Base-by-base conservation (phyloP, 2,888 invertebrate genomes). In the Nebria salina region DNA sequence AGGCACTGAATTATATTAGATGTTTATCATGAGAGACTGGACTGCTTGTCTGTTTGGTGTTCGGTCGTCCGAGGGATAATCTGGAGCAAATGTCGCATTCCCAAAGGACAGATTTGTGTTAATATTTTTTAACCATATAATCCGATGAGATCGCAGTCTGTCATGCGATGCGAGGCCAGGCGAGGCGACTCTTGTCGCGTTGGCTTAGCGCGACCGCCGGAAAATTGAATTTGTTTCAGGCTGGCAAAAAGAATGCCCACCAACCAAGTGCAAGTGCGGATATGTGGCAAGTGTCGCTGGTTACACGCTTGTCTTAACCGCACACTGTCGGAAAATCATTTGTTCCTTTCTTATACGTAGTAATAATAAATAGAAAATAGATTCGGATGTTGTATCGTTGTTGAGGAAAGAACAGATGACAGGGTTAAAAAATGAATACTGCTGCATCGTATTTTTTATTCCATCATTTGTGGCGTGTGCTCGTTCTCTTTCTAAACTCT, bases 161-260 rank as follows among this genome's bases (percentile, higher is more conserved):
- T 80, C 75, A 80, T 75, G 80, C 75, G 80, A 80, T 68, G 75
- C 80, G 87, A 87, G 8, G 54, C 54, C 54, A 54, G 54, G 80
- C 75, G 80, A 80, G 70, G 75, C 80, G 87, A 87, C 87, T 88
- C 88, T 87, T 88, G 88, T 88, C 88, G 87, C 86, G 85, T 84
- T 87, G 86, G 88, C 88, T 89, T 88, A 88, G 88, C 85, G 87
- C 89, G 88, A 88, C 85, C 87, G 85, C 88, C 89, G 89, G 89
- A 89, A 89, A 89, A 89, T 89, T 89, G 89, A 89, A 88, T 89
- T 89, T 89, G 85, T 83, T 84, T 87, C 86, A 85, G 84, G 85
- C 84, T 81, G 84, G 82, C 54, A 85, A 85, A 86, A 80, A 80
- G 79, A 78, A 85, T 85, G 84, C 85, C 54, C 54, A 13, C 54